Conservation (phyloP, 2,888 invertebrate genomes). For the Penaeus monodon region DNA sequence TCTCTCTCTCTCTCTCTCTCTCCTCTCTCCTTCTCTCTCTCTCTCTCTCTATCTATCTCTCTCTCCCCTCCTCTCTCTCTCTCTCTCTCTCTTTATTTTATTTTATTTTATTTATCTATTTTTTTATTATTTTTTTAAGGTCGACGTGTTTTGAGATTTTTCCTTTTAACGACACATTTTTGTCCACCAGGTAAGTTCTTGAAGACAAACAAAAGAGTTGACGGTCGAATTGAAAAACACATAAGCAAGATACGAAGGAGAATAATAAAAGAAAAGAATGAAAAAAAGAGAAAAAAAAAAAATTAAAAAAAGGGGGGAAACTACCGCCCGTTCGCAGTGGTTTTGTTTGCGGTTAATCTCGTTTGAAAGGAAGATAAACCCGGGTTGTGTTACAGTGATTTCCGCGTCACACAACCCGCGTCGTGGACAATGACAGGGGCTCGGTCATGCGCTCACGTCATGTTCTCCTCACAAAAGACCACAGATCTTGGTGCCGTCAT, state of each 20-base stretch:
- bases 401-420: conserved; percentile 33
- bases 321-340: neutral
- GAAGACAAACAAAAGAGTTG: neutral
- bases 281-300: neutral
- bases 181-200: neutral
- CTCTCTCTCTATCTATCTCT: neutral
- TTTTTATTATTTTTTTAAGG: neutral
- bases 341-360: conserved; percentile 27
- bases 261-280: neutral
- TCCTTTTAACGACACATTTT: neutral
- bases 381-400: conserved; percentile 37
- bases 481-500: conserved; percentile 20
- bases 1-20: no score
- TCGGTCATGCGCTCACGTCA: conserved; percentile 27
- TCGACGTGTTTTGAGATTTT: neutral
- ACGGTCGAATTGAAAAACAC: neutral
- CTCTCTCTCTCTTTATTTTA: neutral
- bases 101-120: no score
- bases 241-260: neutral
- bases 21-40: neutral
- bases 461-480: conserved; percentile 32
- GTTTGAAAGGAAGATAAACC: conserved; percentile 41
- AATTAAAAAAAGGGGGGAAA: conserved; percentile 6
- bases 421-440: conserved; percentile 33
- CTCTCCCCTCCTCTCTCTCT: neutral